Conservation (phyloP, 1,140 invertebrate genomes). For the Alviniconcha marisindica region DNA sequence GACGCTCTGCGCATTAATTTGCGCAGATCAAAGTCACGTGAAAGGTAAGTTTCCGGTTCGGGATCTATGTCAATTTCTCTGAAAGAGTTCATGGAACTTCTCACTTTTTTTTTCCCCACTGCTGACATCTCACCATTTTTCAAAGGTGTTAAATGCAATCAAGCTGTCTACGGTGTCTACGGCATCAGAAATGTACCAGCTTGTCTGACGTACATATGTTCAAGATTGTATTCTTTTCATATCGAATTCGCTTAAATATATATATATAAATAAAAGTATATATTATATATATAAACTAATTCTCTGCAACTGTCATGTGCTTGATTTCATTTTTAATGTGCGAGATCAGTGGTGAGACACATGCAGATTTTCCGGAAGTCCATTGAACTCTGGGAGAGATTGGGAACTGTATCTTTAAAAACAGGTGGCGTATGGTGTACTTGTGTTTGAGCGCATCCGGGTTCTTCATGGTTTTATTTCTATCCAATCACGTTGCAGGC, state of each 20-base stretch:
- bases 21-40: conserved; percentile 32
- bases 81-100: not conserved
- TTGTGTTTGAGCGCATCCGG: conserved; percentile 52
- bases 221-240: no score
- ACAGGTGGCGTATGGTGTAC: conserved; percentile 45
- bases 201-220: no score
- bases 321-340: no score
- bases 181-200: no score
- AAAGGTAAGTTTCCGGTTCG: conserved; percentile 36
- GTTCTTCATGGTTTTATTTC: conserved; percentile 44
- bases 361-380: not conserved
- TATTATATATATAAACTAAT: no score
- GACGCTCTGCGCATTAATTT: conserved; percentile 33
- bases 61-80: conserved; percentile 18
- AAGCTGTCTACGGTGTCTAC: no score
- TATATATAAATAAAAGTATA: no score
- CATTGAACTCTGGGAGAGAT: conserved; percentile 4
- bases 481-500: not conserved
- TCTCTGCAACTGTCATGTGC: no score
- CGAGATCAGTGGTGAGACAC: not conserved
- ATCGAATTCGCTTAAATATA: no score
- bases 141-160: no score
- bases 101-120: not conserved
- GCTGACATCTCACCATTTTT: not conserved
- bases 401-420: conserved; percentile 38